These are phyloP conservation scores for Tetanocera ferruginea DNA, from an alignment of 2,888 invertebrate species.

Conservation along the genomic window DNA sequence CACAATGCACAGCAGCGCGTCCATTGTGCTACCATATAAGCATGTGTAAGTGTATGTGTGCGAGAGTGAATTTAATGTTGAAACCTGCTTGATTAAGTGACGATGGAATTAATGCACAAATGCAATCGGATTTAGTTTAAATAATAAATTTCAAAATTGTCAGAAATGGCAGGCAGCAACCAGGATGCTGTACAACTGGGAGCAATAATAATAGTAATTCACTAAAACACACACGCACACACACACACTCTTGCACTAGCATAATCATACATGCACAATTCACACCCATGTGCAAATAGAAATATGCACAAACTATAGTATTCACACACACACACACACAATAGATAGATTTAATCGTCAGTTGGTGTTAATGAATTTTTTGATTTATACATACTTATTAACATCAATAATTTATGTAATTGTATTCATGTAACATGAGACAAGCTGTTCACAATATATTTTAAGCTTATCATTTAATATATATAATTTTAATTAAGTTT, in stretches of 20 bases:
- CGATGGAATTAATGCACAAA: conserved; percentile 31
- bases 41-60: conserved; percentile 1
- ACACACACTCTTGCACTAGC: background rate
- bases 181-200: conserved; percentile 7
- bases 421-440: background rate
- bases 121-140: conserved; percentile 35
- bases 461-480: too few relatives aligned
- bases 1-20: background rate
- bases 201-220: conserved; percentile 26
- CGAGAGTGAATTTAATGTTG: conserved; percentile 19
- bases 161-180: conserved; percentile 11
- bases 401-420: conserved; percentile 16
- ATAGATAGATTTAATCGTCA: conserved; percentile 11
- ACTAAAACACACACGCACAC: background rate
- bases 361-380: conserved; percentile 18
- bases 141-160: conserved; percentile 33
- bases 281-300: background rate
- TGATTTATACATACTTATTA: conserved; percentile 29
- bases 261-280: background rate
- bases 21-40: background rate
- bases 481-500: too few relatives aligned
- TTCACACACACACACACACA: background rate
- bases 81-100: conserved; percentile 38
- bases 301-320: background rate
- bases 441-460: background rate